These are phyloP conservation scores for Pelvicachromis taeniatus DNA, from an alignment of 2,113 vertebrate genomes.

Conservation along the genomic window DNA sequence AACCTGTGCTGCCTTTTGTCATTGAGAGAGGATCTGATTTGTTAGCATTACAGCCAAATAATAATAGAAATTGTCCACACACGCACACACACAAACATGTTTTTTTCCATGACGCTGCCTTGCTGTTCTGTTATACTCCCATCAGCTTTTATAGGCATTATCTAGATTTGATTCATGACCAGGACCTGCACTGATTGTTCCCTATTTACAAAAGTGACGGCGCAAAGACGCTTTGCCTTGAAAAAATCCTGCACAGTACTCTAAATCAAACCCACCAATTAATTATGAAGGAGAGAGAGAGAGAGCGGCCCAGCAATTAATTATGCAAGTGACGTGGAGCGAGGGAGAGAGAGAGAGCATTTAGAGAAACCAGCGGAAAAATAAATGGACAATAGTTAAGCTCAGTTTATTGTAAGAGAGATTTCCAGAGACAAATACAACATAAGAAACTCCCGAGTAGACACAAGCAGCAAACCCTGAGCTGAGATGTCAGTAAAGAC, in stretches of 20 bases:
- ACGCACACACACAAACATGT: neutral
- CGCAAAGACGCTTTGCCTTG: conserved; percentile 44
- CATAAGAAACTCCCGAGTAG: neutral
- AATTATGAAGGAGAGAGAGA: conserved; percentile 22
- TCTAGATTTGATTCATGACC: conserved; percentile 44
- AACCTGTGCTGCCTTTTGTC: neutral
- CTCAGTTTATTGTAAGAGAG: neutral
- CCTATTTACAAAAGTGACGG: conserved; percentile 50
- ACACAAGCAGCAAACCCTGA: neutral
- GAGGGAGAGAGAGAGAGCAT: conserved; percentile 15
- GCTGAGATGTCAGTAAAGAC: neutral
- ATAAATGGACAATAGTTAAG: conserved; percentile 50
- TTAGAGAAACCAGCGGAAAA: conserved; percentile 70
- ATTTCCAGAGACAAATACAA: neutral
- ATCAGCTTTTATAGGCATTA: conserved; percentile 30
- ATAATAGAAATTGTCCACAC: neutral
- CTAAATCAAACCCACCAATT: conserved; percentile 49
- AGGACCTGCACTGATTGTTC: conserved; percentile 38
- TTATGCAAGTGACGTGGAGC: neutral
- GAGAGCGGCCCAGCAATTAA: neutral
- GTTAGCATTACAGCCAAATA: neutral
- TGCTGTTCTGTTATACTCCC: neutral
- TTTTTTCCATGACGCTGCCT: neutral
- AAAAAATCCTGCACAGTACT: conserved; percentile 17
- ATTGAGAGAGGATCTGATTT: neutral